A percentile compares a stretch with the other conserved stretches of the same genome.
Conservation (phyloP, 2,797 vertebrate species). For the Danio albolineatus region DNA sequence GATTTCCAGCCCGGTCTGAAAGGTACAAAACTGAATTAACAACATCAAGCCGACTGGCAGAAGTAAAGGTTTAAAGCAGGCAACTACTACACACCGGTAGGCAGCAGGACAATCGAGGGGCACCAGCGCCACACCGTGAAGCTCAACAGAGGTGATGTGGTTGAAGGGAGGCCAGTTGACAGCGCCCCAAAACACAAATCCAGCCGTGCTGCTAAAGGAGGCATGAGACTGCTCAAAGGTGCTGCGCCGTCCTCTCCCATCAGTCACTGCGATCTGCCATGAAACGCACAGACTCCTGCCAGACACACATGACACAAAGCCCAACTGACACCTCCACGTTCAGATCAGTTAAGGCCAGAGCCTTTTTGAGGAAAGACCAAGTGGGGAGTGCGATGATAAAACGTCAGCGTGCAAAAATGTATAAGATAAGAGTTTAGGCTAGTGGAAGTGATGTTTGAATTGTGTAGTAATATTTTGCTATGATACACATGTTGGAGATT, state of each 20-base stretch:
- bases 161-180: slow-evolving; percentile 73
- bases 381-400: neutral
- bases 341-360: slow-evolving; percentile 41
- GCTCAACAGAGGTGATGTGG: slow-evolving; percentile 77
- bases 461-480: neutral
- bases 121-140: slow-evolving; percentile 82
- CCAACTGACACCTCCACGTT: slow-evolving; percentile 46
- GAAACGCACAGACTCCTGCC: slow-evolving; percentile 70
- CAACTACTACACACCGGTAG: slow-evolving; percentile 77
- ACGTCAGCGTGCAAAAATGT: neutral
- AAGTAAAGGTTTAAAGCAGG: neutral
- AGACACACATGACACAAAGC: slow-evolving; percentile 49
- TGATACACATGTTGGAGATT: neutral
- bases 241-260: slow-evolving; percentile 72
- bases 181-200: slow-evolving; percentile 81
- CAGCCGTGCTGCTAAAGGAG: slow-evolving; percentile 80
- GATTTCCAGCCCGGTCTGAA: slow-evolving; percentile 81
- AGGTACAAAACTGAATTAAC: slow-evolving; percentile 14
- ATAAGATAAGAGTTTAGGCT: neutral
- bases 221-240: slow-evolving; percentile 73
- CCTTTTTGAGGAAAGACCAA: neutral
- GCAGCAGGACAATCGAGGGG: slow-evolving; percentile 67
- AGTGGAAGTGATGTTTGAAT: neutral
- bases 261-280: slow-evolving; percentile 85
- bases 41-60: neutral